Evolutionary conservation across 2,797 vertebrate genomes (phyloP), one percentile per base, ranked within the genome.

Genomic region (Pangasius djambal): DNA sequence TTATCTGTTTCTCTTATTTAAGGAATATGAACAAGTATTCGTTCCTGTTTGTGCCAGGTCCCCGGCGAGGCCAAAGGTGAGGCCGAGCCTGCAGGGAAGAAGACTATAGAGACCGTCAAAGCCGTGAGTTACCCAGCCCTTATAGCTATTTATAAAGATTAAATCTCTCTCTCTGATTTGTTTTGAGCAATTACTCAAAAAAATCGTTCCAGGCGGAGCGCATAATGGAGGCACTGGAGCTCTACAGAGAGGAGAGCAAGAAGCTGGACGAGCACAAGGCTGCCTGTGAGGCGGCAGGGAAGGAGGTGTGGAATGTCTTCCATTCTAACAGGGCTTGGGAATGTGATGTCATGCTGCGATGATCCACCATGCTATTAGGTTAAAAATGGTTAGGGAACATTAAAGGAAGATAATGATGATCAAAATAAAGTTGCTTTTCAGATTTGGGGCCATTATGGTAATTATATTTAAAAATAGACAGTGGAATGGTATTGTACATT

Each of bases 181-280:
- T 67, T 52, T 25, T 34, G 31, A 55, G 2, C 16, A 25, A 55
- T 55, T 37, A 37, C 48, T 55, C 2, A 34, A 69, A 50, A 55
- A 37, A 6, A 34, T 67, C 3, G 3, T 9, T 69, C 6, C 92
- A 99, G 99, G 97, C 99, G 0, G 99, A 99, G 94, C 95, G 95
- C 85, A 97, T 99, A 94, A 99, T 99, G 98, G 99, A 99, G 94
- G 98, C 99, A 72, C 85, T 99, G 0, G 98, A 99, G 90, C 94
- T 99, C 0, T 97, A 97, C 91, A 96, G 95, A 91, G 97, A 97
- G 72, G 99, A 99, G 93, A 96, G 28, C 78, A 95, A 94, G 88
- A 98, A 97, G 92, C 91, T 96, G 89, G 96, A 97, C 84, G 97
- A 98, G 77, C 97, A 99, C 90, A 95, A 92, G 90, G 96, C 94